Evolutionary conservation across 2,113 vertebrate species (phyloP).

Genomic region (Piaya cayana): DNA sequence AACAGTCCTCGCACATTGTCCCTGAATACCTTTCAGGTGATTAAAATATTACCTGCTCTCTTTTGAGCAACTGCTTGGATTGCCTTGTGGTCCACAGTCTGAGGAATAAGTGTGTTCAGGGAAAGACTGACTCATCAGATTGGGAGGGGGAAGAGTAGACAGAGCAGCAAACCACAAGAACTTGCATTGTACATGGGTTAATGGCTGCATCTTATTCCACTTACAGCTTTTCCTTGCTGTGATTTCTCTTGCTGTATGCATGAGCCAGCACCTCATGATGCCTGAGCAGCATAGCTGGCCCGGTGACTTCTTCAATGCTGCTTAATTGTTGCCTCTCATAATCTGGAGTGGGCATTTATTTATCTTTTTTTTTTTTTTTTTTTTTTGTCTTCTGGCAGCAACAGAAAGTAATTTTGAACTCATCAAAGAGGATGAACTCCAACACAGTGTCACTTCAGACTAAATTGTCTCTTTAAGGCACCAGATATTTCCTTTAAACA

Average conservation of each 20-base stretch:
- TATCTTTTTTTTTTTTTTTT: background rate
- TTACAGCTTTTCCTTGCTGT: background rate
- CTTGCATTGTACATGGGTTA: background rate
- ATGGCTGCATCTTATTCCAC: background rate
- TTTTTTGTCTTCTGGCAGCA: background rate
- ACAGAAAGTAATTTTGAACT: background rate
- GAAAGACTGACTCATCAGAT: background rate
- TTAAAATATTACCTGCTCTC: background rate
- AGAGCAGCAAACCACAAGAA: background rate
- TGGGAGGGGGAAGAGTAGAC: background rate
- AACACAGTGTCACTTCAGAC: background rate
- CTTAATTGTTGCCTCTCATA: background rate
- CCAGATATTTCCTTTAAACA: background rate
- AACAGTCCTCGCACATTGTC: background rate
- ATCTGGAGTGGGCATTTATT: background rate
- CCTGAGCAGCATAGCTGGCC: background rate
- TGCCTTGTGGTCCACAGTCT: background rate
- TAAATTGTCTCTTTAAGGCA: background rate
- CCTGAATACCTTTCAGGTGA: background rate
- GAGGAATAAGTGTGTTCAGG: background rate
- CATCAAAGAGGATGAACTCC: background rate
- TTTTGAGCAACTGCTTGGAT: background rate
- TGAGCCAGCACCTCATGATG: background rate
- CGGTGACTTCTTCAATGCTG: background rate
- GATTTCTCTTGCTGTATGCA: background rate